These are phyloP conservation scores for Caenorhabditis sp. DNA, from an alignment of 2,888 invertebrate genomes.

Conservation along the genomic window DNA sequence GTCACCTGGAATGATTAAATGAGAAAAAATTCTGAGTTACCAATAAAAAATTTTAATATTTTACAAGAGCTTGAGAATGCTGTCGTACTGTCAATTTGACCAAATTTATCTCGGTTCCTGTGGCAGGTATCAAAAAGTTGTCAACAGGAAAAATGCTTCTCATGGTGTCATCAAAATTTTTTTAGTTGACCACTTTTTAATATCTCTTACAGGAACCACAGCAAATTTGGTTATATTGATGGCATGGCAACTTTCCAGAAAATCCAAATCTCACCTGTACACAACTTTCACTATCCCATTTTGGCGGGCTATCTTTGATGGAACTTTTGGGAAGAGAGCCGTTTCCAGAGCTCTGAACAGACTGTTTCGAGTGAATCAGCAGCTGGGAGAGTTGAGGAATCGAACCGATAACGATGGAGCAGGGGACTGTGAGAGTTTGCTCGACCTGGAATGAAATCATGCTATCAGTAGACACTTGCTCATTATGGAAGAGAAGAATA, in stretches of 20 bases:
- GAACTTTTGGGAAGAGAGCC: conserved; percentile 65
- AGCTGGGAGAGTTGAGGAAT: conserved; percentile 81
- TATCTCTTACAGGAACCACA: no score
- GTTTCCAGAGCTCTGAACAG: conserved; percentile 50
- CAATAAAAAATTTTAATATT: background rate
- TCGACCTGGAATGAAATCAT: conserved; percentile 72
- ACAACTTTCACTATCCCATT: conserved; percentile 65
- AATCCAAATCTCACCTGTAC: conserved; percentile 66
- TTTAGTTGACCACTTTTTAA: no score
- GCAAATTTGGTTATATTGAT: no score
- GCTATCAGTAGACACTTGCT: no score
- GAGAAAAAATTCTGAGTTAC: background rate
- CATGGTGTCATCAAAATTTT: no score
- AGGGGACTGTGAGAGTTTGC: conserved; percentile 69
- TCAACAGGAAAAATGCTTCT: no score
- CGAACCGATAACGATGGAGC: conserved; percentile 81
- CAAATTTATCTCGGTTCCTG: no score
- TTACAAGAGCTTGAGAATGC: no score
- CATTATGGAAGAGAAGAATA: no score
- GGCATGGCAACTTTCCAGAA: no score
- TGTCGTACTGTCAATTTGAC: no score
- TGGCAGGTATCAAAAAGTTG: no score
- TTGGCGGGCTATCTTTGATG: conserved; percentile 69
- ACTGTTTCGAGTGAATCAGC: conserved; percentile 72
- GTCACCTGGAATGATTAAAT: conserved; percentile 68